Percentiles rank a stretch among this genome's conserved stretches.
These are phyloP conservation scores for Villa cingulata DNA, from an alignment of 2,888 invertebrate genomes.

Conservation along the genomic window DNA sequence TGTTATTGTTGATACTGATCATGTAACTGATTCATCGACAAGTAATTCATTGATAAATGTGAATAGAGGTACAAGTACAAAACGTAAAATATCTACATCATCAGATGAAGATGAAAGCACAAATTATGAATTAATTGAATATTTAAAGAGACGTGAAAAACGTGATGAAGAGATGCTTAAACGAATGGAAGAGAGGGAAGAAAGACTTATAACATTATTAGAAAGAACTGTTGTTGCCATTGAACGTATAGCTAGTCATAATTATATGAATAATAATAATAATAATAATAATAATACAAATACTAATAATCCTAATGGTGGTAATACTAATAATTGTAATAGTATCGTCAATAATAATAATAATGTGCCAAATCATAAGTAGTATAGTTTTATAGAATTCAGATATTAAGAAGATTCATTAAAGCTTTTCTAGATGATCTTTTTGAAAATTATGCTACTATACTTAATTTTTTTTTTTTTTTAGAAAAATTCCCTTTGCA, in stretches of 20 bases:
- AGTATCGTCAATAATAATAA: not conserved
- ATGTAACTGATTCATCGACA: constrained; percentile 30
- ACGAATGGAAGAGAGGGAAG: constrained; percentile 35
- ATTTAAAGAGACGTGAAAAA: constrained; percentile 33
- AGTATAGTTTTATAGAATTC: too few species aligned
- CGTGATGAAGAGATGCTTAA: constrained; percentile 32
- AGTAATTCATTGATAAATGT: not conserved
- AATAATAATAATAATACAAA: not conserved
- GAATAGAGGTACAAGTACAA: constrained; percentile 15
- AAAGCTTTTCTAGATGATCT: too few species aligned
- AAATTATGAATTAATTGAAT: constrained; percentile 35
- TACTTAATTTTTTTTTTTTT: too few species aligned
- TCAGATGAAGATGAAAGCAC: constrained; percentile 21
- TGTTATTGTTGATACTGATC: constrained; percentile 35
- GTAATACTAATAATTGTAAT: not conserved
- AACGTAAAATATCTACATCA: constrained; percentile 33
- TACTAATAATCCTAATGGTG: not conserved
- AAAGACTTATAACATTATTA: constrained; percentile 29
- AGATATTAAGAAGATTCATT: too few species aligned
- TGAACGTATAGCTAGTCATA: constrained; percentile 25
- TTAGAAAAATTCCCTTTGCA: too few species aligned
- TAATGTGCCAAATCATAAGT: not conserved
- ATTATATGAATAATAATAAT: constrained; percentile 2
- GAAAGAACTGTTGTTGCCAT: constrained; percentile 35
- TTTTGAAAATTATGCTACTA: too few species aligned